phyloP scores from a whole-genome alignment of 2,888 invertebrate species.

The Drosophila bunnanda region DNA sequence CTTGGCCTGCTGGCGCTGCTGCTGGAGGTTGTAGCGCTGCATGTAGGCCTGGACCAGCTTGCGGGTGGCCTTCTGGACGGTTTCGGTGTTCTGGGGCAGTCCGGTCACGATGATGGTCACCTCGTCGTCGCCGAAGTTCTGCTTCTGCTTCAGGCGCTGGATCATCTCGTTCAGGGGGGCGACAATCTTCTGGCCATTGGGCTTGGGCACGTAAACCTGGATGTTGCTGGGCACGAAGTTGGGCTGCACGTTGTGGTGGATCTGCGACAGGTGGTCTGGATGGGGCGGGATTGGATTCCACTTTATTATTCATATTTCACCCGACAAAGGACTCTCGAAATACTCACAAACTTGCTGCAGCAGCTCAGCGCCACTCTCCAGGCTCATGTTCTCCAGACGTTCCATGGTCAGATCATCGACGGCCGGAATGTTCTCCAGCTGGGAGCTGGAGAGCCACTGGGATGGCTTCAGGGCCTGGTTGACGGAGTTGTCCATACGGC shows the following conservation, averaged over 20 bases:
- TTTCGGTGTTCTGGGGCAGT: conserved; percentile 67
- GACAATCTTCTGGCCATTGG: conserved; percentile 61
- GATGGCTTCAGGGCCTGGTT: conserved; percentile 68
- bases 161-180: conserved; percentile 66
- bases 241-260: conserved; percentile 71
- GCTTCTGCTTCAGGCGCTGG: conserved; percentile 58
- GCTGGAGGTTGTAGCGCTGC: conserved; percentile 77
- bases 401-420: conserved; percentile 70
- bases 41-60: conserved; percentile 73
- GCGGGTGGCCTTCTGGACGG: conserved; percentile 65
- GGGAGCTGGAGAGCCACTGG: conserved; percentile 72
- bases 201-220: conserved; percentile 54
- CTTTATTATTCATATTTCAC: neutral
- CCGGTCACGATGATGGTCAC: conserved; percentile 82
- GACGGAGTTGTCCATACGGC: conserved; percentile 52
- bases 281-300: neutral
- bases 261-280: conserved; percentile 76
- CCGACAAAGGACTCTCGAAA: neutral
- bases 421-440: conserved; percentile 75
- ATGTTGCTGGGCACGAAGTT: conserved; percentile 66
- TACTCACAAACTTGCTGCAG: conserved; percentile 77
- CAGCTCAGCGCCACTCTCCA: conserved; percentile 74
- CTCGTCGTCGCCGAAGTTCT: conserved; percentile 76
- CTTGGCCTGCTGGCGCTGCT: conserved; percentile 48
- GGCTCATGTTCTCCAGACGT: conserved; percentile 73